Percentiles rank a stretch among this genome's conserved stretches.
Conservation (phyloP, 2,888 invertebrate species). For the Lasioglossum leucozonium region DNA sequence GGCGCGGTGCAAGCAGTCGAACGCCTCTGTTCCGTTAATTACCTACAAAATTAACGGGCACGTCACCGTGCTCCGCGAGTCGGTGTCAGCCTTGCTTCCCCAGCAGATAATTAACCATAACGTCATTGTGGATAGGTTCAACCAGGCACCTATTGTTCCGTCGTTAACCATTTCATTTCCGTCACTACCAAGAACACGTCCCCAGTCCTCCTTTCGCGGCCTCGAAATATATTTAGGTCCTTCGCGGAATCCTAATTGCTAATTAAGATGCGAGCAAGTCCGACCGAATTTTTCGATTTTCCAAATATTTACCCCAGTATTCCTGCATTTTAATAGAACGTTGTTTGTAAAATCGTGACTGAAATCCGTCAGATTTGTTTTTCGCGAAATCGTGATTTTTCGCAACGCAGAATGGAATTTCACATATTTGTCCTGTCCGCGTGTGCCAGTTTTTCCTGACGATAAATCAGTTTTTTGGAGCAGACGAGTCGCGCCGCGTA, state of each 20-base stretch:
- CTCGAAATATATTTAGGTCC: constrained; percentile 36
- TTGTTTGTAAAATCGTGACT: background rate
- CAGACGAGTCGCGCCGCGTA: background rate
- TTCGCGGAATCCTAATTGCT: constrained; percentile 25
- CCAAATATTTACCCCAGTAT: background rate
- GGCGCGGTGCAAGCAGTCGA: constrained; percentile 36
- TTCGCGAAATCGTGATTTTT: background rate
- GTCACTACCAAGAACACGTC: constrained; percentile 47
- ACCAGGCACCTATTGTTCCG: constrained; percentile 48
- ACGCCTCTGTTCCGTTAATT: constrained; percentile 53
- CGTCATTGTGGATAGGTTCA: constrained; percentile 48
- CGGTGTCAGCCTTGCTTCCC: constrained; percentile 46
- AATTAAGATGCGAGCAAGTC: constrained; percentile 22
- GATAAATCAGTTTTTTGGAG: background rate
- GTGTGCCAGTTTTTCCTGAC: background rate
- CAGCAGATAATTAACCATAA: constrained; percentile 61
- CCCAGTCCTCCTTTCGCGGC: too few species aligned
- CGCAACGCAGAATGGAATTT: background rate
- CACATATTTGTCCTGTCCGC: background rate
- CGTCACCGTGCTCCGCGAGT: constrained; percentile 39
- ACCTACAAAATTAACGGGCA: constrained; percentile 62
- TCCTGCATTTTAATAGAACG: background rate
- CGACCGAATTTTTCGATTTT: background rate
- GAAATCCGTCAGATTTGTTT: background rate
- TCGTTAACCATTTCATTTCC: constrained; percentile 58